Percentiles rank a stretch among this genome's conserved stretches.
Evolutionary conservation across 2,113 vertebrate species (phyloP).

Genomic region (Callaeas wilsoni): DNA sequence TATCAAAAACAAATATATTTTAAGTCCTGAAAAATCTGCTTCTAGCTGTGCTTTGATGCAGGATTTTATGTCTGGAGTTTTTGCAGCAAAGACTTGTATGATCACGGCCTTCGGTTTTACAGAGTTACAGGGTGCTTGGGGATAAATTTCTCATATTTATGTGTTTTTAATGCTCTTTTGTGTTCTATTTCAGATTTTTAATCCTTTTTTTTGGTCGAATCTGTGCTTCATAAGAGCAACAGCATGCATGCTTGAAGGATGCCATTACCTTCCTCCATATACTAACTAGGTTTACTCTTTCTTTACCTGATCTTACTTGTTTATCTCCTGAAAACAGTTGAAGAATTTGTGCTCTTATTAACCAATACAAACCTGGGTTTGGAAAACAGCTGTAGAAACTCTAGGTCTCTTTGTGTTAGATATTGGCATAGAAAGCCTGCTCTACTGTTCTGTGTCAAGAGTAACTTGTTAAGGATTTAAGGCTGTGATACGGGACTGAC

Average conservation of each 20-base stretch:
- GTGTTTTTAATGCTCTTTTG: not conserved
- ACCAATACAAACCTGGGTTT: not conserved
- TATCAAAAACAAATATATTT: not conserved
- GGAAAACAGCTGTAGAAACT: not conserved
- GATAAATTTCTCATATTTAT: not conserved
- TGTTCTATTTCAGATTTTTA: not conserved
- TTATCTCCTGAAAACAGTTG: not conserved
- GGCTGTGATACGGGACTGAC: not conserved
- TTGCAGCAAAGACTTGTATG: not conserved
- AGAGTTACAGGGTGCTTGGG: not conserved
- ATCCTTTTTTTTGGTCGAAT: not conserved
- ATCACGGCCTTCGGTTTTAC: not conserved
- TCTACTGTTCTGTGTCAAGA: not conserved
- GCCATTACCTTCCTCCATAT: not conserved
- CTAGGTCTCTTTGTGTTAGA: not conserved
- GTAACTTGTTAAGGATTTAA: not conserved
- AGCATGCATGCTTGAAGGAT: not conserved
- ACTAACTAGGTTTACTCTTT: not conserved
- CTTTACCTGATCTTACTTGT: not conserved
- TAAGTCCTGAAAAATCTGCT: not conserved
- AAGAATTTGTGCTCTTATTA: not conserved
- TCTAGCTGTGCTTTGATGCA: not conserved
- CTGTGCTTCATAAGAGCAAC: not conserved
- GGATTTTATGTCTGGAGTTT: not conserved
- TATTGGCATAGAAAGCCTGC: not conserved